Conservation (phyloP, 2,113 vertebrate genomes). For the Myiagra hebetior region DNA sequence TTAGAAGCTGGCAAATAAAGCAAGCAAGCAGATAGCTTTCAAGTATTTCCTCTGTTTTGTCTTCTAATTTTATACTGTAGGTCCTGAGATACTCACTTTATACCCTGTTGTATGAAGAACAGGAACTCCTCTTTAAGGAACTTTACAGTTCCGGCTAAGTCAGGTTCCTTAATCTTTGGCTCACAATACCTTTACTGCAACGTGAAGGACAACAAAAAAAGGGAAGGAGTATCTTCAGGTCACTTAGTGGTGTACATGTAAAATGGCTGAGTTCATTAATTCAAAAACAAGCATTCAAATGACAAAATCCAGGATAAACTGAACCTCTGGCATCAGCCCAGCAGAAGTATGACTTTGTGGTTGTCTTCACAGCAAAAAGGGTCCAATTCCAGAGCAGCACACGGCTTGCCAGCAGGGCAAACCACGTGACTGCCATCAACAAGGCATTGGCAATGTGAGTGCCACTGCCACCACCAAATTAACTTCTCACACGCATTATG, state of each 20-base stretch:
- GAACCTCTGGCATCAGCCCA: neutral
- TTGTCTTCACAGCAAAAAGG: neutral
- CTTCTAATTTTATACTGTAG: neutral
- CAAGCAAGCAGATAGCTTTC: neutral
- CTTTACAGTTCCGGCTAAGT: neutral
- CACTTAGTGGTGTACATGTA: neutral
- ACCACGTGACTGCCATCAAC: neutral
- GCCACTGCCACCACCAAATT: neutral
- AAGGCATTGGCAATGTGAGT: accelerated
- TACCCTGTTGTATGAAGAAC: neutral
- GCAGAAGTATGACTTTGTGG: neutral
- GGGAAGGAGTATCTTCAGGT: neutral
- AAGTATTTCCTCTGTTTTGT: neutral
- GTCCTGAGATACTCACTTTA: neutral
- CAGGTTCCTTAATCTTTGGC: neutral
- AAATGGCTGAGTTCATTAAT: neutral
- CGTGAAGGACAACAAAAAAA: neutral
- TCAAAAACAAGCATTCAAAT: neutral
- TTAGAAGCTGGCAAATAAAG: neutral
- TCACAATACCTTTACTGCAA: neutral
- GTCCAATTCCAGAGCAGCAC: neutral
- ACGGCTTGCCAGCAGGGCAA: neutral
- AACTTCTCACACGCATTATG: neutral
- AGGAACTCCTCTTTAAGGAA: neutral
- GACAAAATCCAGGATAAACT: neutral